Conservation (phyloP, 2,113 vertebrate species). For the Cynopterus brachyotis region DNA sequence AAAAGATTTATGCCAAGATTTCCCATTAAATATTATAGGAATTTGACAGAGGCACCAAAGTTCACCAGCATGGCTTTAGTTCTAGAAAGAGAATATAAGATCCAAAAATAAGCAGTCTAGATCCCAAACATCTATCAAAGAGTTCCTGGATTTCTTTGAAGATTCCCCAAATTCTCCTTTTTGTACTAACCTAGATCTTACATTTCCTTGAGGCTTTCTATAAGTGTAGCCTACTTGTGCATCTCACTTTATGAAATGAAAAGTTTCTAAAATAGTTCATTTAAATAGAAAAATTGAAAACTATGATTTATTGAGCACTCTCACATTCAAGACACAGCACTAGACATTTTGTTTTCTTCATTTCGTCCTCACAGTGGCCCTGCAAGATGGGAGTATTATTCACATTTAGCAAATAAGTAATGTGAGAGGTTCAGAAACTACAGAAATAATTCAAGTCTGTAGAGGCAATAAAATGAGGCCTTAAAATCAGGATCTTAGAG, state of each 20-base stretch:
- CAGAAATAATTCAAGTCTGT: not conserved
- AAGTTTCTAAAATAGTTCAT: not conserved
- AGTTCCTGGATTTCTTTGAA: not conserved
- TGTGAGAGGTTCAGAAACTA: not conserved
- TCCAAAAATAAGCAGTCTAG: not conserved
- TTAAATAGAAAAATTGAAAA: not conserved
- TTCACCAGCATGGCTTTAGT: not conserved
- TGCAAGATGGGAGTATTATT: not conserved
- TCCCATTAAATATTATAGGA: not conserved
- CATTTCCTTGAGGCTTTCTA: not conserved
- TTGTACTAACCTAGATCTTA: not conserved
- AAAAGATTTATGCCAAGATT: not conserved
- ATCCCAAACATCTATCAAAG: not conserved
- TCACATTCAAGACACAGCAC: not conserved
- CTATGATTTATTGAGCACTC: not conserved
- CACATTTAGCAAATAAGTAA: not conserved
- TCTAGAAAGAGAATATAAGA: not conserved
- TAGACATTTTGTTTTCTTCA: not conserved
- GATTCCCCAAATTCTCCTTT: not conserved
- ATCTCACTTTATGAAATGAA: not conserved
- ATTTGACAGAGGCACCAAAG: not conserved
- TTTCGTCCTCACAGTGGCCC: not conserved
- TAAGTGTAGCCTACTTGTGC: not conserved
- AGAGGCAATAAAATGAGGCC: not conserved
- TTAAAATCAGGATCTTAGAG: not conserved